phyloP scores from a whole-genome alignment of 1,140 invertebrate genomes.

The Danaus melanippus region DNA sequence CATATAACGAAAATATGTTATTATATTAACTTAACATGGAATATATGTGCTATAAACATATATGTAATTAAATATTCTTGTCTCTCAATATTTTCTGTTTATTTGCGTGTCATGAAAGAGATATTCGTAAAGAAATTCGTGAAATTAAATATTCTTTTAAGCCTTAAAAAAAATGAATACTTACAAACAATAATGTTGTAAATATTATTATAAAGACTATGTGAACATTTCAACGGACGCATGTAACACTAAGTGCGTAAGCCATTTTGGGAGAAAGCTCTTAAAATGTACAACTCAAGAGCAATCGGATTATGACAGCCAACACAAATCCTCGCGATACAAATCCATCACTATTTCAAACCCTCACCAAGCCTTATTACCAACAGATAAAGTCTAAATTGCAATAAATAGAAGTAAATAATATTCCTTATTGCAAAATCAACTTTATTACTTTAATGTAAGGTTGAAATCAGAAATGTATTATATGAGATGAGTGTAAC shows the following conservation, averaged over 20 bases:
- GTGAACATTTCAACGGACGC: no score
- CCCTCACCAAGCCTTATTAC: constrained; percentile 5
- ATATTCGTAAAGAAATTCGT: no score
- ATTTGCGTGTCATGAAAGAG: no score
- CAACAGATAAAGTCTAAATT: constrained; percentile 2
- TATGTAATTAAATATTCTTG: no score
- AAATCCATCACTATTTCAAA: constrained; percentile 6
- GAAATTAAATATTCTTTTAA: no score
- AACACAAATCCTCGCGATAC: constrained; percentile 32
- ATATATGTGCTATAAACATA: no score
- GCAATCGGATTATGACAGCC: constrained; percentile 43
- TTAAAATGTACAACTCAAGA: constrained; percentile 28
- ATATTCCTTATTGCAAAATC: not conserved
- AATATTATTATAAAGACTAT: no score
- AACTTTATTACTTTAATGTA: constrained; percentile 2
- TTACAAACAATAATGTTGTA: no score
- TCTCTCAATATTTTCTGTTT: no score
- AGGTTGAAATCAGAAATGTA: constrained; percentile 11
- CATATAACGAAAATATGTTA: no score
- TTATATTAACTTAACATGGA: no score
- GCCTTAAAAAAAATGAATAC: no score
- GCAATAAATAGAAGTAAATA: constrained; percentile 6
- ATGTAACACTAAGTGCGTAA: constrained; percentile 6
- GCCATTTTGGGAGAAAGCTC: constrained; percentile 17
- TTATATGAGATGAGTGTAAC: constrained; percentile 21